Evolutionary conservation across 2,113 vertebrate genomes (phyloP).

Genomic region (Monopterus albus): DNA sequence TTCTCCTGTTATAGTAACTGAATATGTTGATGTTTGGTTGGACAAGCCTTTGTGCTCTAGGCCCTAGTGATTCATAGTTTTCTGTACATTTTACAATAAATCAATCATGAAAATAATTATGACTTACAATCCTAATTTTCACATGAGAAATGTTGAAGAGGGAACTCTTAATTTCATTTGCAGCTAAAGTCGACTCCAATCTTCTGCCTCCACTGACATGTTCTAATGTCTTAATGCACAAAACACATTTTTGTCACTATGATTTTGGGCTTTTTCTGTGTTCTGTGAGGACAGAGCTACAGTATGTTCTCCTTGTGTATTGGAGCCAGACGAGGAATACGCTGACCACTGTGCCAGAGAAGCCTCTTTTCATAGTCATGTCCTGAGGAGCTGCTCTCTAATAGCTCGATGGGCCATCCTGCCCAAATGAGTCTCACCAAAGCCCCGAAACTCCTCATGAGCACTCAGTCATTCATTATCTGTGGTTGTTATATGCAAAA

Average conservation of each 20-base stretch:
- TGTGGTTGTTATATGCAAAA: background rate
- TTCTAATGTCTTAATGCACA: too few species aligned
- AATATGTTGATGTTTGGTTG: too few species aligned
- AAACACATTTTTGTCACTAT: too few species aligned
- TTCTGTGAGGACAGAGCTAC: background rate
- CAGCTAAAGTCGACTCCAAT: background rate
- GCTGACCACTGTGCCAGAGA: slow-evolving; percentile 47
- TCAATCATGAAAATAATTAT: too few species aligned
- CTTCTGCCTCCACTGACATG: background rate
- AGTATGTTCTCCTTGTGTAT: slow-evolving; percentile 71
- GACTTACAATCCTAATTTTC: background rate
- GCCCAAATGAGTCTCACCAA: slow-evolving; percentile 46
- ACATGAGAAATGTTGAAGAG: background rate
- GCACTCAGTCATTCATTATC: slow-evolving; percentile 23
- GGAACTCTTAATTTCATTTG: background rate
- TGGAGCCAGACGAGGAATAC: slow-evolving; percentile 83
- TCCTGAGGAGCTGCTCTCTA: slow-evolving; percentile 35
- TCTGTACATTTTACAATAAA: background rate
- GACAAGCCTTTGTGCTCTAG: too few species aligned
- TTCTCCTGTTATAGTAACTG: too few species aligned
- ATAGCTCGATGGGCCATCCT: slow-evolving; percentile 34
- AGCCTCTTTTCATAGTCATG: slow-evolving; percentile 80
- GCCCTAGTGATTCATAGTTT: too few species aligned
- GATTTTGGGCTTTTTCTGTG: too few species aligned
- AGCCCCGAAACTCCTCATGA: slow-evolving; percentile 42